A percentile compares a stretch with the other conserved stretches of the same genome.
Conservation (phyloP, 2,797 vertebrate species). For the Ammospiza maritima region DNA sequence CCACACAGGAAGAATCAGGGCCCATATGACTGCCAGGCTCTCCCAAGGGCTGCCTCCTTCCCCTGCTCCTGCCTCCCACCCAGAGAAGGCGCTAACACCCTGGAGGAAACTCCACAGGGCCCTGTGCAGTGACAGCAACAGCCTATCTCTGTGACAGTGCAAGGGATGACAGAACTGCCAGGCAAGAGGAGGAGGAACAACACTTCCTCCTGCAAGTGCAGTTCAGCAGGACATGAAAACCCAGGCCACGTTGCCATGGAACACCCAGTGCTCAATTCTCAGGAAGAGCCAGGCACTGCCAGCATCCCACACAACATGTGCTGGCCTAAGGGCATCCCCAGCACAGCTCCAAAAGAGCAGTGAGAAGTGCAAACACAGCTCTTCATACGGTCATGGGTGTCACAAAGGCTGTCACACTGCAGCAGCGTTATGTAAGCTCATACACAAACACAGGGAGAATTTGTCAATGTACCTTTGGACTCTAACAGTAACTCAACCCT, state of each 20-base stretch:
- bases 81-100: fast-evolving
- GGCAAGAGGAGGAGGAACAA: background rate
- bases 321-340: background rate
- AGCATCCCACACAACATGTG: background rate
- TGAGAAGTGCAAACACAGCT: background rate
- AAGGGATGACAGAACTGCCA: background rate
- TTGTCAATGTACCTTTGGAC: fast-evolving
- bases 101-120: background rate
- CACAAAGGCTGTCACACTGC: background rate
- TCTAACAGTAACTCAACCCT: background rate
- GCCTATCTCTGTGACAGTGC: background rate
- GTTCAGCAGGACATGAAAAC: background rate
- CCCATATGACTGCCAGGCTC: fast-evolving
- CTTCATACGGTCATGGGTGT: fast-evolving
- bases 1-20: background rate
- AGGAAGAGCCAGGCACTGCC: background rate
- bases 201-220: fast-evolving
- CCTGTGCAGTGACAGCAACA: background rate
- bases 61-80: background rate
- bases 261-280: background rate
- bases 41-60: background rate
- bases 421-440: fast-evolving
- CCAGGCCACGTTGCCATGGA: fast-evolving
- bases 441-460: background rate
- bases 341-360: background rate